Evolutionary conservation across 1,140 invertebrate genomes (phyloP), one percentile per base, ranked within the genome.

Genomic region (Ectropis grisescens): DNA sequence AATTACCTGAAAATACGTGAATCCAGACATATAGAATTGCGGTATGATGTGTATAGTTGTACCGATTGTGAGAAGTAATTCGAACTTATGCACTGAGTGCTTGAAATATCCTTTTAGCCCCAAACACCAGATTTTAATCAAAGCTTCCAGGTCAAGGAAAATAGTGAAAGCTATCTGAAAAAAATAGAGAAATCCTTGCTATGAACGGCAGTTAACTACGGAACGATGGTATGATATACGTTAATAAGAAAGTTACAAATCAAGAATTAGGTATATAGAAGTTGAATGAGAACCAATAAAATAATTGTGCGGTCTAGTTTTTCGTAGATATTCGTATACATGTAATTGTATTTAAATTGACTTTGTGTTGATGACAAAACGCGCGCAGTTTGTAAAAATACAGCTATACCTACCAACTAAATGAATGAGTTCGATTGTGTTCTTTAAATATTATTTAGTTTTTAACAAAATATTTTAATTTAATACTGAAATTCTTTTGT

Each of bases 41-140:
- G 96, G 96, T 42, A 99, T 91, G 33, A 98, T 90, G 59, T 99
- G 97, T 23, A 99, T 71, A 0, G 95, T 95, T 14, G 97, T 99
- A n/a, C 96, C 96, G 51, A 98, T 88, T 9, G 93, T 92, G 19
- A 99, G 76, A 1, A 99, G 83, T 13, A 99, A 79, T 83, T 99
- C 98, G 84, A 99, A 99, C 74, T 99, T 99, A 70, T 99, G 97
- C 39, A 98, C 94, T 1, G 96, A 97, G 68, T 98, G 93, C 58
- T 95, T 93, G 62, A 94, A 95, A 71, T 99, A 99, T 10, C 94
- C 93, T 41, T 91, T 87, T 80, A 96, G 93, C 2, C 98, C 97
- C 19, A 99, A 84, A 78, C 97, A 99, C 90, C 96, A 98, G 49
- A 99, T 94, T 84, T 99, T 99, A 57, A 99, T 96, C 1, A 98